A percentile compares a stretch with the other conserved stretches of the same genome.
phyloP scores from a whole-genome alignment of 2,113 vertebrate species.

The Mirza zaza region DNA sequence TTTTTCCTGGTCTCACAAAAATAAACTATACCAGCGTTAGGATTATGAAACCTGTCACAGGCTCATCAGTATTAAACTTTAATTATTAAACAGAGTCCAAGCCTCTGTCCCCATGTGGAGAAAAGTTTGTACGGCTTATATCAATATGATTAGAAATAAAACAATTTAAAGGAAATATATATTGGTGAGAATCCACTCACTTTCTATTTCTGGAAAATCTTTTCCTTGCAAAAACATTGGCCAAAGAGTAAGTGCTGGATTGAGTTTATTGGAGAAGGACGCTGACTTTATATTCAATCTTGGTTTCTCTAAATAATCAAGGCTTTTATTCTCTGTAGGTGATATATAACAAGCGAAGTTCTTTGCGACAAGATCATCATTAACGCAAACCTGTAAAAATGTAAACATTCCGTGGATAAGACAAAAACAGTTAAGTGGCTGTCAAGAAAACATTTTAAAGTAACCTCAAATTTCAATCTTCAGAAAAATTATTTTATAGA shows the following conservation, averaged over 20 bases:
- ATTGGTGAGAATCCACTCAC: constrained; percentile 67
- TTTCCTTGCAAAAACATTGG: constrained; percentile 74
- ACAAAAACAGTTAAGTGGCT: background rate
- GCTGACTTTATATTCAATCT: constrained; percentile 17
- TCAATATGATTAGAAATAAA: background rate
- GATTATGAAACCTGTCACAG: background rate
- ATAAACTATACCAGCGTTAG: background rate
- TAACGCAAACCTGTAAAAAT: constrained; percentile 90
- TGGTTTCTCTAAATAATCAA: constrained; percentile 44
- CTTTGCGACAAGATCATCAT: constrained; percentile 93
- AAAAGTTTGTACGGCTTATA: background rate
- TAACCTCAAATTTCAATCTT: background rate
- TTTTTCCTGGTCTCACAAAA: constrained; percentile 17
- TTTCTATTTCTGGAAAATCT: constrained; percentile 8
- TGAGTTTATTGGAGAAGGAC: constrained; percentile 60
- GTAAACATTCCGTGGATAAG: background rate
- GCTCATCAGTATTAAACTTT: background rate
- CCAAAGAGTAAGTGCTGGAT: constrained; percentile 73
- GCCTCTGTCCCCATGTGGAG: background rate
- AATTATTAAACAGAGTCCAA: background rate
- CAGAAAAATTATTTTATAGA: constrained; percentile 7
- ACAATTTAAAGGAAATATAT: background rate
- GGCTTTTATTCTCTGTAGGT: constrained; percentile 45
- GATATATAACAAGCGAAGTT: constrained; percentile 88
- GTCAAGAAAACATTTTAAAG: background rate